phyloP scores from a whole-genome alignment of 2,888 invertebrate species.

The Ochropleura leucogaster region DNA sequence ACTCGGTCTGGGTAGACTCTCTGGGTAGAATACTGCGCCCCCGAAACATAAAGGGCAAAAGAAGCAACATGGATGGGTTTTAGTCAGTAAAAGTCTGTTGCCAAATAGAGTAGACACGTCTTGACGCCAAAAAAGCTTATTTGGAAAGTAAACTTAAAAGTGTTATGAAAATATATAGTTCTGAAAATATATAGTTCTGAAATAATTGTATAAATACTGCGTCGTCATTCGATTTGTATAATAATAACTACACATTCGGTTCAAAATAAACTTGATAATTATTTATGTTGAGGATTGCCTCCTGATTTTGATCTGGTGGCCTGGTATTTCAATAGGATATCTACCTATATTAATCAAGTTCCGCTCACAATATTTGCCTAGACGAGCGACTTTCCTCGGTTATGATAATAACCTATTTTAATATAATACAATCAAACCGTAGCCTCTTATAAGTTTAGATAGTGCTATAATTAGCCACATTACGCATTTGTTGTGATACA shows the following conservation, averaged over 20 bases:
- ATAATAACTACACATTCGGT: constrained; percentile 1
- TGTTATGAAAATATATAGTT: constrained; percentile 23
- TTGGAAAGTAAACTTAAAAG: constrained; percentile 14
- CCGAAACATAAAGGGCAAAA: too few species aligned
- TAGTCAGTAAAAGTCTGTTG: too few species aligned
- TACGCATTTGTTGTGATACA: constrained; percentile 17
- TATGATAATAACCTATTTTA: constrained; percentile 16
- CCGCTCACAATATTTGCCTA: constrained; percentile 14
- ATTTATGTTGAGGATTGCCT: not conserved
- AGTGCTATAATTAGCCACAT: constrained; percentile 10
- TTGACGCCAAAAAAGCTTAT: constrained; percentile 12
- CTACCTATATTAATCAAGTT: constrained; percentile 10
- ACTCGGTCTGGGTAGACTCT: not conserved
- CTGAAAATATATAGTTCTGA: constrained; percentile 42
- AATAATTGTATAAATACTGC: constrained; percentile 46
- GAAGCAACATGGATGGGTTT: too few species aligned
- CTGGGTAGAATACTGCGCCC: too few species aligned
- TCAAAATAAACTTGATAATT: not conserved
- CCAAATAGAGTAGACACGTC: not conserved
- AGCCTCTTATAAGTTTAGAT: not conserved
- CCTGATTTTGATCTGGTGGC: too few species aligned
- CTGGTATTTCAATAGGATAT: too few species aligned
- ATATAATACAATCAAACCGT: constrained; percentile 13
- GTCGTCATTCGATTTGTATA: constrained; percentile 31
- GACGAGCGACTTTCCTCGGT: constrained; percentile 20